These are phyloP conservation scores for Eledona agricola DNA, from an alignment of 2,888 invertebrate genomes.

Conservation along the genomic window DNA sequence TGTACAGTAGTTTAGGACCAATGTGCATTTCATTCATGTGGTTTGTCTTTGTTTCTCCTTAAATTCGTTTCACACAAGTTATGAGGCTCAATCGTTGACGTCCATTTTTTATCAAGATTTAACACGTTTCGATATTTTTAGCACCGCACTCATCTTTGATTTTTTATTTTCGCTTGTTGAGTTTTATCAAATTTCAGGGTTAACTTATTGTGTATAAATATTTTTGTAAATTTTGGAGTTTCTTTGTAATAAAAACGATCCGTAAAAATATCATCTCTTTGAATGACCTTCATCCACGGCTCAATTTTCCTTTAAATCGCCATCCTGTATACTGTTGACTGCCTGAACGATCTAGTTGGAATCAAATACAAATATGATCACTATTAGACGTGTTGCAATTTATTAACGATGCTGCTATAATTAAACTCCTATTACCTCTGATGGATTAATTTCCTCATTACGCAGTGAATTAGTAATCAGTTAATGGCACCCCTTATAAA, in stretches of 20 bases:
- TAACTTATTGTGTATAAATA: slow-evolving; percentile 33
- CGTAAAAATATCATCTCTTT: too few species aligned
- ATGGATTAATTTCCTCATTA: too few species aligned
- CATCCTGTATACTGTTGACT: too few species aligned
- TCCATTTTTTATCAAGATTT: slow-evolving; percentile 34
- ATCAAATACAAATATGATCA: too few species aligned
- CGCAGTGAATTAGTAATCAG: too few species aligned
- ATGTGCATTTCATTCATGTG: slow-evolving; percentile 35
- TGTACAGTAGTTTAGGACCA: slow-evolving; percentile 38
- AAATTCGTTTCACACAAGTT: slow-evolving; percentile 14
- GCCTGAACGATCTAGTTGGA: too few species aligned
- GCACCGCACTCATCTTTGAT: slow-evolving; percentile 20
- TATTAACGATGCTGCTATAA: too few species aligned
- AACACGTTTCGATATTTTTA: slow-evolving; percentile 31
- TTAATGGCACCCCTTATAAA: too few species aligned
- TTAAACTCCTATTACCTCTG: too few species aligned
- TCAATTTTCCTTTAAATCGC: too few species aligned
- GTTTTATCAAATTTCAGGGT: slow-evolving; percentile 32
- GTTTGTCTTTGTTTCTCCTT: slow-evolving; percentile 16
- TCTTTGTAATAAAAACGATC: slow-evolving; percentile 34
- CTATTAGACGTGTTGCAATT: too few species aligned
- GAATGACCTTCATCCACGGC: too few species aligned
- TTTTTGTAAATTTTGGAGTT: slow-evolving; percentile 37
- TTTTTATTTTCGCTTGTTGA: slow-evolving; percentile 18
- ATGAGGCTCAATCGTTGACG: slow-evolving; percentile 31